Conservation (phyloP, 2,113 vertebrate species). For the Progne subis region DNA sequence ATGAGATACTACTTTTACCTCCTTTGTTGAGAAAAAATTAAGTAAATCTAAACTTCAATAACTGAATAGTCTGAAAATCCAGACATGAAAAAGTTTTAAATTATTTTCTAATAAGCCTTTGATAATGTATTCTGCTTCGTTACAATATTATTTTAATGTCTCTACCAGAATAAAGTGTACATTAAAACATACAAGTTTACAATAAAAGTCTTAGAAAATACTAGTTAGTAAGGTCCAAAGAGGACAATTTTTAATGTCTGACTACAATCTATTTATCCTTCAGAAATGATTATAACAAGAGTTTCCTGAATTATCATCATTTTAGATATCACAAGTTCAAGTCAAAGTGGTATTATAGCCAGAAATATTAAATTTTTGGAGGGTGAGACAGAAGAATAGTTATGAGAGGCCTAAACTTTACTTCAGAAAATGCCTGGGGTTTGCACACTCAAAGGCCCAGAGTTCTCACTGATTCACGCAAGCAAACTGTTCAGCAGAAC, state of each 20-base stretch:
- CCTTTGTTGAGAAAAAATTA: not conserved
- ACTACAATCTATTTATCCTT: not conserved
- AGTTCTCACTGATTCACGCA: not conserved
- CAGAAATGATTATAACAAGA: not conserved
- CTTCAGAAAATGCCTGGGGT: not conserved
- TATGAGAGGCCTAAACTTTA: not conserved
- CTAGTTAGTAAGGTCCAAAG: not conserved
- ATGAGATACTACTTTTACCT: not conserved
- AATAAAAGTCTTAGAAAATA: not conserved
- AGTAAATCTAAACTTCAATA: not conserved
- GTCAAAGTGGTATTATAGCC: not conserved
- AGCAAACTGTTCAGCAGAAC: not conserved
- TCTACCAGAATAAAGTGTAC: not conserved
- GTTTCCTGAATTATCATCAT: not conserved
- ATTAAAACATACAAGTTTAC: not conserved
- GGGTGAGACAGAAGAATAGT: not conserved
- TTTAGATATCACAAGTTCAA: not conserved
- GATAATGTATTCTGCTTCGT: not conserved
- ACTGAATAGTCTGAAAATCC: not conserved
- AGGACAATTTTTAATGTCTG: not conserved
- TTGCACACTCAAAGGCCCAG: not conserved
- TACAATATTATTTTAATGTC: not conserved
- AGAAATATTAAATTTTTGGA: not conserved
- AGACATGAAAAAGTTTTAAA: not conserved
- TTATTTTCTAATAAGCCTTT: not conserved